Base-by-base conservation (phyloP, 1,140 invertebrate species). In the Brachionus manjavacas region DNA sequence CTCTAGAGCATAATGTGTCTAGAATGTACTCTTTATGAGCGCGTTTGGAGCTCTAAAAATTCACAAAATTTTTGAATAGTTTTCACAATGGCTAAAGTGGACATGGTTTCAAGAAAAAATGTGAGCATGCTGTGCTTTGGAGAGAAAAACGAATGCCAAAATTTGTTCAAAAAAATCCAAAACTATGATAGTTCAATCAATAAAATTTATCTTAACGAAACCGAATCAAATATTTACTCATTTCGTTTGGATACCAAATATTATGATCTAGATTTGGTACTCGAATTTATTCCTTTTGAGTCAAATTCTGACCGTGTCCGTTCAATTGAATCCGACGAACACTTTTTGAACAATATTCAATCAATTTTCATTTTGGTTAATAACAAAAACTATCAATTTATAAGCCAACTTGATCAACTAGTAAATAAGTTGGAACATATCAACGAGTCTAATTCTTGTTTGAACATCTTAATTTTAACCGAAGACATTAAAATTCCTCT, bases 201-300 rank as follows among this genome's bases (percentile, higher is more conserved):
- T 25, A 64, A 80, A 31, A 52, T 80, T 11, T 52, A n/a, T 23
- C 4, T 80, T 8, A 41, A 72, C n/a, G 35, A 55, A 64, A 49
- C 31, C 4, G 76, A 55, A 4, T 39, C 4, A 16, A 52, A 52
- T 20, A 35, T n/a, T 31, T 80, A 35, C 49, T 52, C 28, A 14
- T 39, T 80, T 55, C 23, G 31, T 28, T 20, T 80, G 9, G 76
- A 55, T 39, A 80, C 76, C 16, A 80, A 80, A 25, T 80, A 80
- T 80, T 80, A 80, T 64, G 76, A 80, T 8, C 23, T 80, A 16
- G 20, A 80, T 52, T 31, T 80, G 20, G 16, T 8, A 55, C n/a
- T 80, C 8, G 55, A 80, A 11, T 16, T 55, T 12, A 16, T 60
- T 80, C n/a, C 23, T 35, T 23, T 55, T 72, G 68, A 64, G 49